A percentile compares a stretch with the other conserved stretches of the same genome.
phyloP scores from a whole-genome alignment of 2,113 vertebrate genomes.

The Cynocephalus volans region DNA sequence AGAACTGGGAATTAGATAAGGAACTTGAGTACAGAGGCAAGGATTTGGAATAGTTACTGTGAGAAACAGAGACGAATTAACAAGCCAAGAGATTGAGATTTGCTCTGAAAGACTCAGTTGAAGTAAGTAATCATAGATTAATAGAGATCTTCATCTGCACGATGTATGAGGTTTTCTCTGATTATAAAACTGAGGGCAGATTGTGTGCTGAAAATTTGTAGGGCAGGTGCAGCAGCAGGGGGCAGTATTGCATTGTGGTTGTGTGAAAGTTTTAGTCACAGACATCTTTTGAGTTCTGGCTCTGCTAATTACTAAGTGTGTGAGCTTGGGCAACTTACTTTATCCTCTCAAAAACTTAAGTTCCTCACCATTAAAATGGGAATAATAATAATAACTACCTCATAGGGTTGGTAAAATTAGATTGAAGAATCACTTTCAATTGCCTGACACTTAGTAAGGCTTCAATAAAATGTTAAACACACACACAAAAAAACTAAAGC shows the following conservation, averaged over 20 bases:
- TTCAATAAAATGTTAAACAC: conserved; percentile 2
- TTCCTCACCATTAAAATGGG: conserved; percentile 55
- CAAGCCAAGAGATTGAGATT: not conserved
- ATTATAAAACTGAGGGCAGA: conserved; percentile 3
- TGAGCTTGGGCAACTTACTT: not conserved
- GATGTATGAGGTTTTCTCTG: conserved; percentile 12
- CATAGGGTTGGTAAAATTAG: not conserved
- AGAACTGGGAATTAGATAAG: not conserved
- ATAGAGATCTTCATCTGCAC: not conserved
- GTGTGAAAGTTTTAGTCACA: not conserved
- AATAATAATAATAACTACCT: not conserved
- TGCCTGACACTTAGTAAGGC: not conserved
- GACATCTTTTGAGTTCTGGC: not conserved
- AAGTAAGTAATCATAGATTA: not conserved
- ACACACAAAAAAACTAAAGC: conserved; percentile 6
- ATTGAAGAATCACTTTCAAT: not conserved
- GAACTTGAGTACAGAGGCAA: not conserved
- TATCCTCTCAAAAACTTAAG: not conserved
- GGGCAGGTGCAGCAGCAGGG: not conserved
- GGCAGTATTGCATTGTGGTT: not conserved
- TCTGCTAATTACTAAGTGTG: not conserved
- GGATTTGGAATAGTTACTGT: not conserved
- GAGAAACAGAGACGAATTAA: not conserved
- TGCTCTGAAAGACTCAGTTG: not conserved
- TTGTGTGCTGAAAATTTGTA: not conserved